Evolutionary conservation across 2,113 vertebrate genomes (phyloP).

Genomic region (Stictonetta naevosa): DNA sequence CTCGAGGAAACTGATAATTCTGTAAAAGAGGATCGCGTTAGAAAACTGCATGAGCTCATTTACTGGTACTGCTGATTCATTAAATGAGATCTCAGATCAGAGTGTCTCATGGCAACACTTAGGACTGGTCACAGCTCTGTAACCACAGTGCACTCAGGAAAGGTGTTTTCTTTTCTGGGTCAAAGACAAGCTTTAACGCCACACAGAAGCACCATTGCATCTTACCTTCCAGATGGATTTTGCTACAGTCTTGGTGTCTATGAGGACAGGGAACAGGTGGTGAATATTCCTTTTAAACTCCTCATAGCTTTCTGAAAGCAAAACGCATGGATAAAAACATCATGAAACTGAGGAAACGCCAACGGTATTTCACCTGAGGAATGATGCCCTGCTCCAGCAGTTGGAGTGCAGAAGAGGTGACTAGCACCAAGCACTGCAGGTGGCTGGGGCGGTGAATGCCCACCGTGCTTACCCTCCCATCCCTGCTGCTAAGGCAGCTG

Average conservation of each 20-base stretch:
- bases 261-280: constrained; percentile 75
- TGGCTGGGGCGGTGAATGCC: background rate
- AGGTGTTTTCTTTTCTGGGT: background rate
- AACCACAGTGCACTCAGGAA: background rate
- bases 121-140: background rate
- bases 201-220: background rate
- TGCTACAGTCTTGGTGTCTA: constrained; percentile 79
- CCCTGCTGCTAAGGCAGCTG: background rate
- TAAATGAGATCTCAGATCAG: background rate
- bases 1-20: constrained; percentile 67
- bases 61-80: background rate
- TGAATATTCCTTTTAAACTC: constrained; percentile 81
- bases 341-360: background rate
- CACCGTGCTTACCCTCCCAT: background rate
- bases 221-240: constrained; percentile 78
- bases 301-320: constrained; percentile 76
- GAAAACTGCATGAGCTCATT: background rate
- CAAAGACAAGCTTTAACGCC: background rate
- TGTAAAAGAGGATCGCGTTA: constrained; percentile 8
- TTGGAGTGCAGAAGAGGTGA: background rate
- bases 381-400: rapidly evolving
- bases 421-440: background rate
- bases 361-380: background rate
- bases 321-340: background rate
- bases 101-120: background rate